phyloP scores from a whole-genome alignment of 2,797 vertebrate species.

The Tapera naevia region DNA sequence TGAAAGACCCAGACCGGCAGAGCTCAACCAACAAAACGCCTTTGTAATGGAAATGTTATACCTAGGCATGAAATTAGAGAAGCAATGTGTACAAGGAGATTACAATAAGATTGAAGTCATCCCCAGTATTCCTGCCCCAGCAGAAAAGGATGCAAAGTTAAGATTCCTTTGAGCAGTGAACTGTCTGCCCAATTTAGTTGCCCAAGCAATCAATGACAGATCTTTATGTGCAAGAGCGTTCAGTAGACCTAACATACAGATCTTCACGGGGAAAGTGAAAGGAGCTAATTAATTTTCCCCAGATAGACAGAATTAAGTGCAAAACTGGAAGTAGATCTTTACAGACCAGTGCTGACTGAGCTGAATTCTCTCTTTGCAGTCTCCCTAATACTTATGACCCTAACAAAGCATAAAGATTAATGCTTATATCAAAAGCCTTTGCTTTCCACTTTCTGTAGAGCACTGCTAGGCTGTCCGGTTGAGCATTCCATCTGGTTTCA shows the following conservation, averaged over 20 bases:
- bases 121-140: neutral
- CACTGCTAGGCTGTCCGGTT: neutral
- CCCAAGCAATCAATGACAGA: neutral
- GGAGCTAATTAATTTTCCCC: constrained; percentile 35
- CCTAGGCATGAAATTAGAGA: constrained; percentile 34
- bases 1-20: constrained; percentile 34
- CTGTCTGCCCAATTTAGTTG: neutral
- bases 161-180: neutral
- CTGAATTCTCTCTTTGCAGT: constrained; percentile 20
- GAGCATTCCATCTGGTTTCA: neutral
- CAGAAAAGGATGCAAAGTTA: constrained; percentile 27
- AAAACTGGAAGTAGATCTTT: constrained; percentile 24
- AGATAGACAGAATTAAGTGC: constrained; percentile 20
- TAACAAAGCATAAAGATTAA: constrained; percentile 15
- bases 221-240: neutral
- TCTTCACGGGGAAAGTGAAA: constrained; percentile 12
- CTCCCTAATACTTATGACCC: neutral
- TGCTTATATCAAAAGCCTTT: neutral
- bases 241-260: neutral
- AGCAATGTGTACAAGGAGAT: neutral
- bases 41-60: constrained; percentile 56
- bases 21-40: neutral
- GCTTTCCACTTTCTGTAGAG: constrained; percentile 2
- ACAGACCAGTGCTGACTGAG: neutral
- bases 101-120: neutral